Evolutionary conservation across 2,113 vertebrate genomes (phyloP), one percentile per base, ranked within the genome.

Genomic region (Hyperopisus bebe): DNA sequence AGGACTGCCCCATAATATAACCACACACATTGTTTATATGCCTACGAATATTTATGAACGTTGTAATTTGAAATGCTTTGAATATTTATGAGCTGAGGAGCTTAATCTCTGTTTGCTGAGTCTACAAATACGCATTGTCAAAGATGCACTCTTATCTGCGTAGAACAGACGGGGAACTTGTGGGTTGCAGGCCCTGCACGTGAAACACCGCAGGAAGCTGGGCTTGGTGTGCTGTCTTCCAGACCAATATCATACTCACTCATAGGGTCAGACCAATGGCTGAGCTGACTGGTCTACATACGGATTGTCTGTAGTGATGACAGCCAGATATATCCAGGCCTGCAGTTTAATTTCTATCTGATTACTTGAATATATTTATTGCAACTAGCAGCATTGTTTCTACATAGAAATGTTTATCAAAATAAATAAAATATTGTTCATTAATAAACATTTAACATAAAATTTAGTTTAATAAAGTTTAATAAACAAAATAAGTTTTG

Each of bases 131-230:
- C 2, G 35, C 27, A 74, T 53, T 87, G 62, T 87, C 77, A 42
- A 55, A 44, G 47, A 53, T 80, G 46, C 21, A 8, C 86, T 62
- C 90, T 90, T 90, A 90, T 90, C 90, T 90, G 17, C 15, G 13
- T 74, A n/a, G 8, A 90, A 90, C 90, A 88, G 89, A 88, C 27
- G 50, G n/a, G n/a, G 70, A 83, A 53, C 44, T 55, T 55, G 24
- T 27, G 70, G 19, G 53, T 88, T 84, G 24, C 74, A 58, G 55
- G 58, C 31, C n/a, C 10, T 5, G 19, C n/a, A 85, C 46, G 42
- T 58, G 66, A 58, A 88, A 31, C 53, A 39, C 47, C 62, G 13
- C 86, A 46, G 31, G 31, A 42, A 21, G 35, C 47, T n/a, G 35
- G 39, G 50, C 7, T 47, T 80, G 86, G 58, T 10, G 35, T 46